phyloP scores from a whole-genome alignment of 2,797 vertebrate genomes.

The Siniperca undulata region DNA sequence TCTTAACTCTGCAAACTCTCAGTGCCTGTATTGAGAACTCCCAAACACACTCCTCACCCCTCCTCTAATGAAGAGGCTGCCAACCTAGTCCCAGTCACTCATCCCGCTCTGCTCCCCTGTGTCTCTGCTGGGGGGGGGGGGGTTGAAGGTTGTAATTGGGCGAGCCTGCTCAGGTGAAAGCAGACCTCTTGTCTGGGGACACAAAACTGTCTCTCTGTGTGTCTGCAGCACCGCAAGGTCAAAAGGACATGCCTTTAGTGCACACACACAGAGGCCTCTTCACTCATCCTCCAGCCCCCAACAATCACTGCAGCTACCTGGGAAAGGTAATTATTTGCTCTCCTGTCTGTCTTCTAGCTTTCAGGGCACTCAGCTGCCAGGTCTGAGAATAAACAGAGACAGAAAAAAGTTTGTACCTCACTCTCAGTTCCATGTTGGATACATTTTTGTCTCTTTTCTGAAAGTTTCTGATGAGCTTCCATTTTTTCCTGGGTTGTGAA shows the following conservation, averaged over 20 bases:
- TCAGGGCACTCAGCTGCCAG: constrained; percentile 61
- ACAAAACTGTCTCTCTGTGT: constrained; percentile 81
- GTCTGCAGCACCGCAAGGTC: constrained; percentile 76
- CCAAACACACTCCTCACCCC: constrained; percentile 27
- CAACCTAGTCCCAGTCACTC: constrained; percentile 71
- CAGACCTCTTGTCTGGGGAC: constrained; percentile 84
- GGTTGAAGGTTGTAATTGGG: constrained; percentile 70
- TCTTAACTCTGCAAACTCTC: constrained; percentile 5
- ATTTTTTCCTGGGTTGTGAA: background rate
- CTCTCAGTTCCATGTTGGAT: background rate
- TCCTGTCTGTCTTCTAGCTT: constrained; percentile 75
- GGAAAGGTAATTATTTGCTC: constrained; percentile 86
- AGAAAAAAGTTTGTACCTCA: constrained; percentile 7
- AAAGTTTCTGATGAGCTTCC: background rate
- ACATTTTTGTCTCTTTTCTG: background rate
- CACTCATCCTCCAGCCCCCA: constrained; percentile 73
- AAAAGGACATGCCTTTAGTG: constrained; percentile 75
- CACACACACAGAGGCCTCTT: constrained; percentile 58
- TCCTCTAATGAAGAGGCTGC: constrained; percentile 55
- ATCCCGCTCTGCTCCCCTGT: constrained; percentile 70
- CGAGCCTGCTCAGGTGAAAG: constrained; percentile 79
- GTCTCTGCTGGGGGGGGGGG: constrained; percentile 56
- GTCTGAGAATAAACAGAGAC: constrained; percentile 59
- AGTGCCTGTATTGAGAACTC: background rate
- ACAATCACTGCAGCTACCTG: constrained; percentile 79